Base-by-base conservation (phyloP, 1,140 invertebrate genomes). In the Anastrepha ludens region DNA sequence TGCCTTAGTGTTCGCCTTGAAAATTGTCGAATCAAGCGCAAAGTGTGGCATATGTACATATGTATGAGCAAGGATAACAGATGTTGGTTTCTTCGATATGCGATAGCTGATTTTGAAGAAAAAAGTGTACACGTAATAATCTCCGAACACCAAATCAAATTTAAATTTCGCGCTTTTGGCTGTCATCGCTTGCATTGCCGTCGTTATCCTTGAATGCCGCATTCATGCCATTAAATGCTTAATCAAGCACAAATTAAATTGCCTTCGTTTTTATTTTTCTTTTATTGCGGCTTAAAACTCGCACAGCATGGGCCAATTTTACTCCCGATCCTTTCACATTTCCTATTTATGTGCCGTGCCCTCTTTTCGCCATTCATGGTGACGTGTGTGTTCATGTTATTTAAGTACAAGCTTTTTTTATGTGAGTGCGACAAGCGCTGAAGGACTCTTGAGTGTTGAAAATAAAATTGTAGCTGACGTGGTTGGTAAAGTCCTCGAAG, bases 161-260 rank as follows among this genome's bases (percentile, higher is more conserved):
- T 50, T 17, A 17, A 74, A 74, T 17, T 17, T 17, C 0, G 7
- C 17, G 3, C 17, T 15, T 47, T 17, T 44, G 11, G 17, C 20
- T 47, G 70, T 74, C 44, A n/a, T 44, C 67, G 17, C 41, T 5
- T 74, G 67, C 41, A 11, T 9, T 67, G 29, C 29, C 64, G 29
- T 74, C 44, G 44, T 29, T 17, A 44, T 44, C 70, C 4, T 17
- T 50, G 70, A 50, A 17, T 44, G 13, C 70, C 47, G 4, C 17
- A 20, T 47, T 0, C 64, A 55, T 62, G 15, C 4, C 60, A 74
- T 74, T 74, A 74, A 74, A 50, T 74, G 70, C 44, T 29, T 47
- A 74, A 74, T 50, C 70, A 74, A 47, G 15, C 17, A 74, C 41
- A 44, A 74, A 74, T 74, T n/a, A 74, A 74, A 74, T 74, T n/a